Evolutionary conservation across 1,140 invertebrate species (phyloP).

Genomic region (Bicyclus anynana): DNA sequence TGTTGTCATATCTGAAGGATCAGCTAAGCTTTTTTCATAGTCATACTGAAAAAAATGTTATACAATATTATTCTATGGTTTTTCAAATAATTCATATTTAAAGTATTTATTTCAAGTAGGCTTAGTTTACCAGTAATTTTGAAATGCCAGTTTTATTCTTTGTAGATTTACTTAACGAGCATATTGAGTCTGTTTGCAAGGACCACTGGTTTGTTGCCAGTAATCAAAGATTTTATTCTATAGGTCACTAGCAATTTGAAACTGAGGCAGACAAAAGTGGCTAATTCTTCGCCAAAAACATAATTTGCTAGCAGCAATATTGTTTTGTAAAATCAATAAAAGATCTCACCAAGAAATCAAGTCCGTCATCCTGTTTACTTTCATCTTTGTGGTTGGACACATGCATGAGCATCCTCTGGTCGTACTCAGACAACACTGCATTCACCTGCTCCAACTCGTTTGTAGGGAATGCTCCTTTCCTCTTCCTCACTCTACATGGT

Average conservation of each 20-base stretch:
- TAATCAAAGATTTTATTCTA: no score
- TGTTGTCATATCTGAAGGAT: slow-evolving; percentile 62
- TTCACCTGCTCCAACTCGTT: slow-evolving; percentile 71
- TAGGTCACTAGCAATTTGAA: no score
- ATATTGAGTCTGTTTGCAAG: no score
- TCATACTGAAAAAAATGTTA: slow-evolving; percentile 56
- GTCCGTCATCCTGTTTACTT: slow-evolving; percentile 58
- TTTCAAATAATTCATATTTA: background rate
- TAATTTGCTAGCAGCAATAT: no score
- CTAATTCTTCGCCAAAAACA: no score
- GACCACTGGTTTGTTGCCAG: no score
- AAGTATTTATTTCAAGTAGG: no score
- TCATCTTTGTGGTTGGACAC: slow-evolving; percentile 51
- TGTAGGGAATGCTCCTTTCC: slow-evolving; percentile 53
- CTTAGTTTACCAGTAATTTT: no score
- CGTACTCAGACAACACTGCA: slow-evolving; percentile 67
- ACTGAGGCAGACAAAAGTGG: no score
- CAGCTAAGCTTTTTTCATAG: slow-evolving; percentile 65
- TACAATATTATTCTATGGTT: background rate
- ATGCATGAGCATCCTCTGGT: slow-evolving; percentile 65
- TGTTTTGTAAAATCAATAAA: background rate
- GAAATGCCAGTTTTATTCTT: no score
- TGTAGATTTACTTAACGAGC: no score
- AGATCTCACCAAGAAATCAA: slow-evolving; percentile 63
- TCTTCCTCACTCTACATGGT: slow-evolving; percentile 65